Conservation (phyloP, 1,140 invertebrate species). For the Battus philenor region DNA sequence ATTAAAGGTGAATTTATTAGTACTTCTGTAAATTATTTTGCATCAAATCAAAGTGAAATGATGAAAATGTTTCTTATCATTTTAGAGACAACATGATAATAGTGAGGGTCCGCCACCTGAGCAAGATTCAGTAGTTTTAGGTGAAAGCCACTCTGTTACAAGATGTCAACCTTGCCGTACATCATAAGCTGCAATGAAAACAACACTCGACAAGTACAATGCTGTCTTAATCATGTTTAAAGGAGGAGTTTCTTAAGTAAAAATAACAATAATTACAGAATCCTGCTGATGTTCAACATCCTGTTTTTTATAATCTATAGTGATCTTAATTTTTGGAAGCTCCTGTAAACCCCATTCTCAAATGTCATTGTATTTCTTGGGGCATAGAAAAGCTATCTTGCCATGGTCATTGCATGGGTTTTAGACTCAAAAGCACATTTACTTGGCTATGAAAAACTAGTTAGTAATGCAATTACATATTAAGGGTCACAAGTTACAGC, state of each 20-base stretch:
- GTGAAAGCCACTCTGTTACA: constrained; percentile 69
- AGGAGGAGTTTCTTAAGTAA: too few species aligned
- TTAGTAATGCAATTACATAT: neutral
- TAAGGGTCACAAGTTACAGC: constrained; percentile 11
- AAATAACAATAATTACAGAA: too few species aligned
- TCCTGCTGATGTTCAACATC: too few species aligned
- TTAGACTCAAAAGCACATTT: neutral
- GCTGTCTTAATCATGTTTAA: too few species aligned
- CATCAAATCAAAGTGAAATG: constrained; percentile 5
- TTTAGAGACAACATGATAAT: constrained; percentile 81
- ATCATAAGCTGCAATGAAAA: constrained; percentile 30
- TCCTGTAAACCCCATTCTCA: too few species aligned
- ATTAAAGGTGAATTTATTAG: constrained; percentile 81
- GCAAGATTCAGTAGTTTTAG: constrained; percentile 78
- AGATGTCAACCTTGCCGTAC: constrained; percentile 65
- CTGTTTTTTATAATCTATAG: too few species aligned
- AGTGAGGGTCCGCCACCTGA: constrained; percentile 77
- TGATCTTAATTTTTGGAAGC: too few species aligned
- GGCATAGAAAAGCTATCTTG: too few species aligned
- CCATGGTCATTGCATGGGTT: too few species aligned
- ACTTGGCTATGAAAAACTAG: constrained; percentile 11
- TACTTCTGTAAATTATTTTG: constrained; percentile 3
- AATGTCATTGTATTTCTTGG: too few species aligned
- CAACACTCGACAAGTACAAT: too few species aligned
- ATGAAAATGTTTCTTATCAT: constrained; percentile 28